Percentiles rank a stretch among this genome's conserved stretches.
These are phyloP conservation scores for Urocynchramus pylzowi DNA, from an alignment of 2,113 vertebrate genomes.

Conservation along the genomic window DNA sequence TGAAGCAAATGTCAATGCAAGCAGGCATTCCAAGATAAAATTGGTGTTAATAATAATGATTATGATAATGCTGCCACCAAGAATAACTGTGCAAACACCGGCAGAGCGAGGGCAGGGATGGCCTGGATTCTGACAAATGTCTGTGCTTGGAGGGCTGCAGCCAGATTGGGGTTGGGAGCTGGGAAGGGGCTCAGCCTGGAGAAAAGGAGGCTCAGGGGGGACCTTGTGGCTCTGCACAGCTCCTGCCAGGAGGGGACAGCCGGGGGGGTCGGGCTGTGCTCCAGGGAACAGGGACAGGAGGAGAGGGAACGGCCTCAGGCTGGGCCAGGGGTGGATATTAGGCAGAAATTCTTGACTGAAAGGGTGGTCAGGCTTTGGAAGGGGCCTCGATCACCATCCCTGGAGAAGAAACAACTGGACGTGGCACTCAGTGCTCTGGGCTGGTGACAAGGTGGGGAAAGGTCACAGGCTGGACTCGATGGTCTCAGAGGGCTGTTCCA, in stretches of 20 bases:
- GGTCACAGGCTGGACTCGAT: neutral
- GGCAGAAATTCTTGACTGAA: neutral
- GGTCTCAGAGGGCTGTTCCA: neutral
- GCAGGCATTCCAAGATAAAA: neutral
- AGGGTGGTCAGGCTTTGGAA: neutral
- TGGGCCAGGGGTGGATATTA: neutral
- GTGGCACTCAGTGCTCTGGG: neutral
- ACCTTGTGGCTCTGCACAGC: neutral
- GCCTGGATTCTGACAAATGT: neutral
- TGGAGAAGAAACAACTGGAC: fast-evolving
- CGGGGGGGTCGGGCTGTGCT: neutral
- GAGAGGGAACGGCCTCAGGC: neutral
- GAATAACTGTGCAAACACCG: neutral
- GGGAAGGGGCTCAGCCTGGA: neutral
- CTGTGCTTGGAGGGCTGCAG: neutral
- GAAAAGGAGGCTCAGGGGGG: neutral
- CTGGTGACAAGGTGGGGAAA: neutral
- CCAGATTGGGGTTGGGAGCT: neutral
- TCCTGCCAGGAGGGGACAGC: neutral
- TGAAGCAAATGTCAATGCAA: neutral
- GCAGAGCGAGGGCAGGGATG: neutral
- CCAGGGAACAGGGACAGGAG: neutral
- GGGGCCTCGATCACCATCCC: neutral
- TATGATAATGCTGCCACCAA: neutral
- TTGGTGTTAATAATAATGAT: neutral